Evolutionary conservation across 2,797 vertebrate genomes (phyloP).

Genomic region (Podargus strigoides): DNA sequence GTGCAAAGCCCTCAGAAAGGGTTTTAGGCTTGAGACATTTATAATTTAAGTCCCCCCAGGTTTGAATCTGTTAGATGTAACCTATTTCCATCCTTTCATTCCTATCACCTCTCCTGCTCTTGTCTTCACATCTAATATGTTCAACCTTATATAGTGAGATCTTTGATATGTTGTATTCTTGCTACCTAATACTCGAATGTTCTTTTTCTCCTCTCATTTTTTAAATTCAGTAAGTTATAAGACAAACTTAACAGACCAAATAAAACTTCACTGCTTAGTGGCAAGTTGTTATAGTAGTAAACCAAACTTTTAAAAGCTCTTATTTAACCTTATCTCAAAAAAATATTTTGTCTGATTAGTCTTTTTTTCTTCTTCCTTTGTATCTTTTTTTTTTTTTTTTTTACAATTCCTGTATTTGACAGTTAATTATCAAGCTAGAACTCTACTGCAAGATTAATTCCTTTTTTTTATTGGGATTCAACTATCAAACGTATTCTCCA

Average conservation of each 20-base stretch:
- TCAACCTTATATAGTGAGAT: not conserved
- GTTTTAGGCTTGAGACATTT: not conserved
- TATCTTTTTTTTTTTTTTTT: not conserved
- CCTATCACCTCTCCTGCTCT: not conserved
- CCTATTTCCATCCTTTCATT: not conserved
- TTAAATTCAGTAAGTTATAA: not conserved
- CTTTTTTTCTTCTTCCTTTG: not conserved
- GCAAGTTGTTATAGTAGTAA: too few relatives aligned
- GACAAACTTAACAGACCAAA: not conserved
- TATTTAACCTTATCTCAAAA: not conserved
- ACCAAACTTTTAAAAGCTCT: not conserved
- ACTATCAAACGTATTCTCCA: not conserved
- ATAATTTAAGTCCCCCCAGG: not conserved
- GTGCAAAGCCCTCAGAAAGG: not conserved
- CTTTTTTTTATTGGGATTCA: not conserved
- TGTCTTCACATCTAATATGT: not conserved
- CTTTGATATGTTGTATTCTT: not conserved
- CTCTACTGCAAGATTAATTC: not conserved
- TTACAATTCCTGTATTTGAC: not conserved
- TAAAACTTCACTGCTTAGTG: not conserved
- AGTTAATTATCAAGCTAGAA: not conserved
- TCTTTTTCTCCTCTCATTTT: not conserved
- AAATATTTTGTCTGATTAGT: not conserved
- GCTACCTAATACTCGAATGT: not conserved
- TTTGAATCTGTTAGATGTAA: not conserved